Evolutionary conservation across 2,113 vertebrate species (phyloP), one percentile per base, ranked within the genome.

Genomic region (Erythrolamprus reginae): DNA sequence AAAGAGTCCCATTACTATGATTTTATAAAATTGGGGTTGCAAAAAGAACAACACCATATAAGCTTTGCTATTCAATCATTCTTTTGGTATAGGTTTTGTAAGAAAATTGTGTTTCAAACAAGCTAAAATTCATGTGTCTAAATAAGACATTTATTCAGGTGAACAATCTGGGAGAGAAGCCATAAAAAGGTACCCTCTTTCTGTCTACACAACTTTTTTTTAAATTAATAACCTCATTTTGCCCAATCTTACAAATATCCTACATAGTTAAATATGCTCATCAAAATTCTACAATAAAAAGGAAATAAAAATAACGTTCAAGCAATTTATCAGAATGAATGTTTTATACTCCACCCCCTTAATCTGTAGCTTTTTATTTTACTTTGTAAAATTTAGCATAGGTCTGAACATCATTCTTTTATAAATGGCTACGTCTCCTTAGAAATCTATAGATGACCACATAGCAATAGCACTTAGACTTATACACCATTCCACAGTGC

Each of bases 21-120:
- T 94, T 95, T 96, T 52, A 94, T 93, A 94, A 93, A 94, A 65
- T 89, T 38, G 33, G 93, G 50, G 58, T 86, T 94, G 88, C 92
- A 86, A 96, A 92, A 88, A 42, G 65, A 38, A 42, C 19, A 77
- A 93, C 56, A 53, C 48, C 13, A 89, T 17, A 51, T 23, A 92
- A 96, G 92, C 89, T 94, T 89, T 92, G 89, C 65, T 93, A 94
- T 91, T 93, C 87, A 96, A 88, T 95, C 95, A 95, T 51, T 38
- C n/a, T 91, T 91, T 93, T 56, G 92, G 90, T 77, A 95, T 38
- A 24, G 42, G 89, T 94, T 94, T 90, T 92, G 77, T 92, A 88
- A 82, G 50, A 91, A 94, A 92, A 10, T 86, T 91, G 89, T 93
- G 48, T 93, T 94, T 52, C 86, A 92, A 92, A 38, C 51, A 88